phyloP scores from a whole-genome alignment of 2,888 invertebrate species.

The Boloria selene region DNA sequence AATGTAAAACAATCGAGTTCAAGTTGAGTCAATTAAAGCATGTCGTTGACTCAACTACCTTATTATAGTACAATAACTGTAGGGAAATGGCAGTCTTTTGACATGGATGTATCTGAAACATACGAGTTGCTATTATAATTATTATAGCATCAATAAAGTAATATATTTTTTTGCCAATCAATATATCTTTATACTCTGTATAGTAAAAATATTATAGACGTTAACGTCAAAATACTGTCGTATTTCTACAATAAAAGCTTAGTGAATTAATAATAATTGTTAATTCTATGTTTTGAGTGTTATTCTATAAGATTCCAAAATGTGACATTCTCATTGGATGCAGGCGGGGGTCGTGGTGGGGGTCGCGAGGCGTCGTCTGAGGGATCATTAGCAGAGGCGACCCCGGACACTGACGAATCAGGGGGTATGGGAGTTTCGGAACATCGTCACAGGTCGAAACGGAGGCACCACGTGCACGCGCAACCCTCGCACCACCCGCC shows the following conservation, averaged over 20 bases:
- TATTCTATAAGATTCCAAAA: background rate
- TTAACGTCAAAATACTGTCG: background rate
- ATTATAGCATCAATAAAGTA: no score
- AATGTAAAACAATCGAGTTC: background rate
- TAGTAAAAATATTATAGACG: no score
- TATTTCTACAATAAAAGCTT: constrained; percentile 4
- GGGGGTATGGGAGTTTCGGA: constrained; percentile 65
- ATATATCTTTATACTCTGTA: no score
- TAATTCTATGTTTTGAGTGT: background rate
- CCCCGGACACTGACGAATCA: constrained; percentile 89
- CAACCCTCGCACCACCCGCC: constrained; percentile 61
- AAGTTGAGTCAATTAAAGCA: constrained; percentile 15
- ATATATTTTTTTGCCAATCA: no score
- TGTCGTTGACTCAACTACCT: constrained; percentile 9
- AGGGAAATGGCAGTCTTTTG: background rate
- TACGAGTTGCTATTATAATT: no score
- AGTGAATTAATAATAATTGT: background rate
- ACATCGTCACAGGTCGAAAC: constrained; percentile 73
- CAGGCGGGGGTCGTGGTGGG: constrained; percentile 53
- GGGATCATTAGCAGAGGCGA: constrained; percentile 86
- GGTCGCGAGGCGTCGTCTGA: constrained; percentile 84
- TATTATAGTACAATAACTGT: constrained; percentile 6
- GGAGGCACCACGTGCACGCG: constrained; percentile 60
- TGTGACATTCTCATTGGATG: background rate
- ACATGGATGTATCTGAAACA: background rate